Base-by-base conservation (phyloP, 2,888 invertebrate species). In the Hemicrepidius hirtus region DNA sequence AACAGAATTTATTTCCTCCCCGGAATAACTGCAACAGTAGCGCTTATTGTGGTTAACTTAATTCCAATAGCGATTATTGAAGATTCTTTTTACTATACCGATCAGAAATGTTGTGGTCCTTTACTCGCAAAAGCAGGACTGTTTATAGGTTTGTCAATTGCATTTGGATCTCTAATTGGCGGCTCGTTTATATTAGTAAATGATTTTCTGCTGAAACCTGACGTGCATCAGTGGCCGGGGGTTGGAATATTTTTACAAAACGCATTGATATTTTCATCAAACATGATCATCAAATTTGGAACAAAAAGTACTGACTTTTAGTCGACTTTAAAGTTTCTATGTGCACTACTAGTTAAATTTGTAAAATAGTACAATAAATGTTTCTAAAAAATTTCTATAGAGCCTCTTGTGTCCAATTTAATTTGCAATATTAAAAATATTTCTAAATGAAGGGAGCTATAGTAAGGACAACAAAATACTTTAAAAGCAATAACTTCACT, bases 201-300 rank as follows among this genome's bases (percentile, higher is more conserved):
- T 50, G 81, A 83, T 71, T 84, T 83, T 67, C 44, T 84, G 9
- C 46, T 83, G 49, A 40, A 73, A 16, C 70, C 57, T 16, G 53
- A 68, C 2, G 59, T 57, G 9, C 49, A 78, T 24, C 77, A 79
- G 57, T 84, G 82, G 81, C 80, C 82, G 0, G 83, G 84, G 16
- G 80, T 78, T 53, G 81, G 79, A 12, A 75, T 84, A 59, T 81
- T 82, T 59, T 16, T 82, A 5, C 81, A 83, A 41, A 83, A 80
- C 68, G 12, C 79, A 37, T 79, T 77, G 13, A 82, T 84, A 46
- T 81, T 84, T 65, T 13, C 44, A 7, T 66, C 81, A 5, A 80
- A 75, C 59, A 76, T 83, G 74, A 28, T 81, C 59, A 50, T 82
- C 41, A 79, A 77, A 66, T 79, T 79, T 65, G 74, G 77, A 9